Evolutionary conservation across 2,113 vertebrate genomes (phyloP), one percentile per base, ranked within the genome.

Genomic region (Catharus bicknelli): DNA sequence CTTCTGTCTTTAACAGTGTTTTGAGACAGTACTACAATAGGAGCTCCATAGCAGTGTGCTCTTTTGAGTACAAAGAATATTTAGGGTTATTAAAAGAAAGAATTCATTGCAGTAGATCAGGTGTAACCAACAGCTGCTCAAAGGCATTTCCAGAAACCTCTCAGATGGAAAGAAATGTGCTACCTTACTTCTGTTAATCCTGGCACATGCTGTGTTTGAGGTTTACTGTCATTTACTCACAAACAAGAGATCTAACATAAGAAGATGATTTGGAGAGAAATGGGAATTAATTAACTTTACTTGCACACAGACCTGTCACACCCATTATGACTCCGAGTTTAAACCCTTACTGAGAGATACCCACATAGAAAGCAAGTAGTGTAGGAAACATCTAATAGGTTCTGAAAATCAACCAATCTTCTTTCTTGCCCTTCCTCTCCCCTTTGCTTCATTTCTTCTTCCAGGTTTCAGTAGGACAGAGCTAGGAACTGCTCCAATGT

Each of bases 291-390:
- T 53, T 42, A 45, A 47, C 34, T 62, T 70, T 55, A 14, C 20
- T 58, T 69, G 51, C 42, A 13, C 53, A 59, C 17, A 62, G 17
- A 50, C 16, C 14, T 79, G 48, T 55, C 73, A 69, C 3, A 20
- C 8, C 16, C 0, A 0, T 58, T 81, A 13, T 26, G 17, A 19
- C 48, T 78, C 23, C 57, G 59, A 30, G 23, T 40, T 58, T 77
- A 38, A 91, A 43, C 7, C 9, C 9, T 73, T 58, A 16, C 30
- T 47, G 32, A 47, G 38, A 54, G 15, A 34, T 40, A 75, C 6
- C 38, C 42, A 13, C 7, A 15, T 5, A 51, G 45, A 59, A 55
- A 68, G 13, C 10, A 61, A 61, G 5, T 40, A 68, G 21, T 1
- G 2, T 42, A 61, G 21, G 10, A 79, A 82, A 50, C 7, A 13